Evolutionary conservation across 2,888 invertebrate species (phyloP).

Genomic region (Thyatira batis): DNA sequence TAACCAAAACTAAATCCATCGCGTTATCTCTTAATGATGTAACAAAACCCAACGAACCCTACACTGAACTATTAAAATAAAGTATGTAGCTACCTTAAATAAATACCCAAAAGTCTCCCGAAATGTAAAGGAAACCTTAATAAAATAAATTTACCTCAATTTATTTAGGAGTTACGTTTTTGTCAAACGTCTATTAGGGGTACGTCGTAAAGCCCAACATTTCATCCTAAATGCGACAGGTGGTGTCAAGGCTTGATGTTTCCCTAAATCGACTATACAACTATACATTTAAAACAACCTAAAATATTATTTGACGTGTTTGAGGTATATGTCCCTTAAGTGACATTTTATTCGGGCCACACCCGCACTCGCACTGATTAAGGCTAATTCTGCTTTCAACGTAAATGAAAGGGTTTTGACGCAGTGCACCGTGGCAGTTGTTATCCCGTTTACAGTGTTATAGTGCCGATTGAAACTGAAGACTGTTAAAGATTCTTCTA

Average conservation of each 20-base stretch:
- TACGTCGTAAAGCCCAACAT: constrained; percentile 30
- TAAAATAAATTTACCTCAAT: constrained; percentile 1
- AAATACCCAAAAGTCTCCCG: background rate
- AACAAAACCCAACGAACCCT: background rate
- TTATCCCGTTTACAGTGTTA: no score
- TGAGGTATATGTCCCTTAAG: background rate
- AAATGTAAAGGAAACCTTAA: background rate
- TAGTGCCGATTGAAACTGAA: no score
- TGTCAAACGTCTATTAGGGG: constrained; percentile 31
- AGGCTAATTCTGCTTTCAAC: background rate
- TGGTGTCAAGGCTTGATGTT: constrained; percentile 33
- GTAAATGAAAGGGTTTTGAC: background rate
- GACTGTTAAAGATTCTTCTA: no score
- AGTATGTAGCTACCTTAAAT: background rate
- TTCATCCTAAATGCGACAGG: constrained; percentile 28
- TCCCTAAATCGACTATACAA: constrained; percentile 14
- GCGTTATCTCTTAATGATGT: background rate
- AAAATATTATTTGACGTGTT: background rate
- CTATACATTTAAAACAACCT: background rate
- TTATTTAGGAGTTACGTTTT: constrained; percentile 5
- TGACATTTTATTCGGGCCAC: background rate
- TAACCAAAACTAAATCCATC: background rate
- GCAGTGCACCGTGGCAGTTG: no score
- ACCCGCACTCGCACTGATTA: background rate
- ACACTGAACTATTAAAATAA: background rate